These are phyloP conservation scores for Mactromeris polynyma DNA, from an alignment of 2,888 invertebrate genomes.

Conservation along the genomic window DNA sequence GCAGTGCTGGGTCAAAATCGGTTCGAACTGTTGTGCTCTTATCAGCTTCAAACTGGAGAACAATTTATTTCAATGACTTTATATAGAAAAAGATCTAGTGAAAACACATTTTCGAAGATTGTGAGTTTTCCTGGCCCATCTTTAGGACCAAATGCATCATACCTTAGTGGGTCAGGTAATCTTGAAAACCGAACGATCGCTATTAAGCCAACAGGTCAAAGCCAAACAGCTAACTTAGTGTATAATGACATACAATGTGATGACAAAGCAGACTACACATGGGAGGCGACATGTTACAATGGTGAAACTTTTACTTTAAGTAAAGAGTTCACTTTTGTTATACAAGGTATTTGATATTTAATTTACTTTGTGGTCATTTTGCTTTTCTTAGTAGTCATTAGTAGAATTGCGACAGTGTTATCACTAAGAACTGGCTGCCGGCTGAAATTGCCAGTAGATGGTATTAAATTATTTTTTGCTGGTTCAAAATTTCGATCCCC, in stretches of 20 bases:
- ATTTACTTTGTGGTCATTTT: too few relatives aligned
- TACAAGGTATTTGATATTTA: slow-evolving; percentile 19
- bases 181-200: slow-evolving; percentile 12
- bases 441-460: too few relatives aligned
- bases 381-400: too few relatives aligned
- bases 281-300: slow-evolving; percentile 18
- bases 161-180: background rate
- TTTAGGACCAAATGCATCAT: background rate
- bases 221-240: background rate
- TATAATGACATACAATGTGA: slow-evolving; percentile 36
- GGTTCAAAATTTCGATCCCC: too few relatives aligned
- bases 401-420: too few relatives aligned
- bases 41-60: background rate
- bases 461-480: too few relatives aligned
- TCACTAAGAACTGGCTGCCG: too few relatives aligned
- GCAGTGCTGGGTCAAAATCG: slow-evolving; percentile 39
- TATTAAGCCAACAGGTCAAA: background rate
- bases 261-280: slow-evolving; percentile 45
- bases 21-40: slow-evolving; percentile 31
- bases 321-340: background rate
- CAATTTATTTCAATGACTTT: slow-evolving; percentile 2
- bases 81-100: slow-evolving; percentile 10
- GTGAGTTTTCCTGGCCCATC: slow-evolving; percentile 21
- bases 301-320: background rate
- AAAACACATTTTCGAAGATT: slow-evolving; percentile 3